phyloP scores from a whole-genome alignment of 2,113 vertebrate genomes.

The Microcebus lehilahytsara region DNA sequence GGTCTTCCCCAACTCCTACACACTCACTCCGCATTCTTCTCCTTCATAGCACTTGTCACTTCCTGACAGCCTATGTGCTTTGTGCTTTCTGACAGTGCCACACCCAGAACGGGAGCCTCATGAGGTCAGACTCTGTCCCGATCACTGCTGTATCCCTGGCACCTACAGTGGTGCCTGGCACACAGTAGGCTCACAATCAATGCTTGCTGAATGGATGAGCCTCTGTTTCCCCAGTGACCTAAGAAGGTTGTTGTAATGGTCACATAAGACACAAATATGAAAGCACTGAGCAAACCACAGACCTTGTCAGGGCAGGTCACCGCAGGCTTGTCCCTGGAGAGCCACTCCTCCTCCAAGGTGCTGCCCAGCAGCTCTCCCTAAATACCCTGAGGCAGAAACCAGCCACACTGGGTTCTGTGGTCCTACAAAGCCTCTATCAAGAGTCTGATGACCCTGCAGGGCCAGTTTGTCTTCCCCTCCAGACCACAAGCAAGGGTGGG shows the following conservation, averaged over 20 bases:
- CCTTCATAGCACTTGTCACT: neutral
- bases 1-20: neutral
- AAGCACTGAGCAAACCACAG: neutral
- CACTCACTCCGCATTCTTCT: neutral
- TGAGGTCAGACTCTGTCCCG: neutral
- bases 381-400: neutral
- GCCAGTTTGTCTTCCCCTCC: neutral
- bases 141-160: neutral
- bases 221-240: neutral
- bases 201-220: neutral
- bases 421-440: neutral
- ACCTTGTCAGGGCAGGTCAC: neutral
- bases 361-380: neutral
- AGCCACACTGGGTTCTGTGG: neutral
- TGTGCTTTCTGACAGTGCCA: rapidly evolving
- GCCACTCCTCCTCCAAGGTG: neutral
- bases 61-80: neutral
- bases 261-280: neutral
- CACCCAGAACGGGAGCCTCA: rapidly evolving
- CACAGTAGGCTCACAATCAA: neutral
- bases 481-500: neutral
- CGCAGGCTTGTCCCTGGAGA: neutral
- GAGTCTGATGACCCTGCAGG: neutral
- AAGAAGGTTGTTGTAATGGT: neutral
- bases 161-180: neutral